Evolutionary conservation across 2,113 vertebrate species (phyloP).

Genomic region (Gasterosteus aculeatus): DNA sequence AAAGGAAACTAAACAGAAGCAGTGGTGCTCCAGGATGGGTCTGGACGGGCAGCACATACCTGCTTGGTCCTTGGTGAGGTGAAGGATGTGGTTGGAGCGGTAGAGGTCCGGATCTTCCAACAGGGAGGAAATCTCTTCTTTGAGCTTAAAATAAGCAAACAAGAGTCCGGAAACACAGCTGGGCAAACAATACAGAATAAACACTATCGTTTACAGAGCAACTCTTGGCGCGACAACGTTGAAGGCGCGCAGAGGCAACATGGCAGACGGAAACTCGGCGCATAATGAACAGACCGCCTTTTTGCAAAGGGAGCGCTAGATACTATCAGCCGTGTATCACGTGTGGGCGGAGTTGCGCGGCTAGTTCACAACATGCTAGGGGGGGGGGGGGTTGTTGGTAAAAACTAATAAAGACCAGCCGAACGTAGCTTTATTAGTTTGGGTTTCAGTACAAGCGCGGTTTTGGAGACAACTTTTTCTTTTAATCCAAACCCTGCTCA

Average conservation of each 20-base stretch:
- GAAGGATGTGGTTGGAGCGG: neutral
- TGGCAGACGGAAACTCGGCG: neutral
- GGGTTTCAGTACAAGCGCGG: neutral
- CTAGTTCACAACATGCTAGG: neutral
- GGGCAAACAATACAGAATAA: neutral
- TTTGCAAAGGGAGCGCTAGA: neutral
- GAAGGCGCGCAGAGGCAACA: neutral
- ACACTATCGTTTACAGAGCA: neutral
- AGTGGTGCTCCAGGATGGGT: neutral
- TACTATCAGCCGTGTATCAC: neutral
- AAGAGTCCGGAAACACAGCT: neutral
- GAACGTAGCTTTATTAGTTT: neutral
- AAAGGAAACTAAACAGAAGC: neutral
- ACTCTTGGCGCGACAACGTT: neutral
- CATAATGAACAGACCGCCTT: neutral
- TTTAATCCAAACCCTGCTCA: neutral
- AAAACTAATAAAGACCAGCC: neutral
- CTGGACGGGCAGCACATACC: neutral
- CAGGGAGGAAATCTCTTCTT: neutral
- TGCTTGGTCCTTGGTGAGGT: neutral
- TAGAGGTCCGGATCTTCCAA: neutral
- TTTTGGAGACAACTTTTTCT: neutral
- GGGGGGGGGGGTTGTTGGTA: too few species aligned
- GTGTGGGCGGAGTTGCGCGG: neutral
- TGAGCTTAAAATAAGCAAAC: neutral